Evolutionary conservation across 2,797 vertebrate genomes (phyloP), one percentile per base, ranked within the genome.

Genomic region (Chelon auratus): DNA sequence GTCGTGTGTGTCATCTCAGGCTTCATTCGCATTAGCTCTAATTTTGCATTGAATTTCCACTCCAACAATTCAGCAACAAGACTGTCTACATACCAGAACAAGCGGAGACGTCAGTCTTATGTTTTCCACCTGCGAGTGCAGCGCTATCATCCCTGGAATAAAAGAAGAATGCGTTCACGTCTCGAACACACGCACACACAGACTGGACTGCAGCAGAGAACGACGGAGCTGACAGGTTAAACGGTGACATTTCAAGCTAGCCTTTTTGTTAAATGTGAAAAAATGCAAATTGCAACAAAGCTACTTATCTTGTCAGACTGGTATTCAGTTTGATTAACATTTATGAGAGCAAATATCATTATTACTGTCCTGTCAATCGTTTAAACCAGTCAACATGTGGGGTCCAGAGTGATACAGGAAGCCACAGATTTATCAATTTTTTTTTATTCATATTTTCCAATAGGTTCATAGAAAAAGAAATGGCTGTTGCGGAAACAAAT

Each of bases 141-240:
- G 58, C 15, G 37, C 56, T 68, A 67, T 68, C 9, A 12, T 65
- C 8, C 24, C 2, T 59, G 51, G 26, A 78, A 83, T 45, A 72
- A 81, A 76, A 62, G 2, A 81, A 80, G 2, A 81, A 80, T 72
- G 58, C 52, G 75, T 79, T 73, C 57, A 76, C 18, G 64, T 58
- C 62, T 75, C 1, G 0, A 58, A 52, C 47, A 43, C 52, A 59
- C 22, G 62, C 56, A 40, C 0, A 15, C 33, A 7, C 42, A 7
- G 14, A 15, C 42, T 17, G 42, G 42, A 9, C 43, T 20, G 0
- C 26, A 48, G 69, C 15, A 58, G 36, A 74, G 36, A 74, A 59
- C 43, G 42, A 48, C 9, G 0, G 9, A 22, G 53, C 5, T 68
- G 82, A 89, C 75, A 73, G 68, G 75, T 81, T 59, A 62, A 75